Evolutionary conservation across 2,113 vertebrate genomes (phyloP), one percentile per base, ranked within the genome.

Genomic region (Paralichthys olivaceus): DNA sequence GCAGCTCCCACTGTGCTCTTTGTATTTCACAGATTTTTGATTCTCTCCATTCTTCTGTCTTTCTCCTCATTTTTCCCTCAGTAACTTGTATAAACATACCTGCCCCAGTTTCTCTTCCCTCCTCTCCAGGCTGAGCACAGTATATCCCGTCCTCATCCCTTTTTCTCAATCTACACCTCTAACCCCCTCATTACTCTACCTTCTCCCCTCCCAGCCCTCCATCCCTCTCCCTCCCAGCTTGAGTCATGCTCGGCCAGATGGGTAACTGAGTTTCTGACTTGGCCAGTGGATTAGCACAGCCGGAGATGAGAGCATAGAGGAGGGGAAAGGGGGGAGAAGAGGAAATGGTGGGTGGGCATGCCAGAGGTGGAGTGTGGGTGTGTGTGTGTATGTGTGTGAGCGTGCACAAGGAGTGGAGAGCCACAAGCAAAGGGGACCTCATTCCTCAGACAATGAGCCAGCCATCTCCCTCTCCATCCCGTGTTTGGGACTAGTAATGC

Each of bases 181-280:
- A 87, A 92, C 84, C 43, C 43, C 32, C 32, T 34, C 43, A 37
- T 80, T 85, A 85, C 81, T 84, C 84, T 67, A 81, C 74, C 75
- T 81, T 84, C 83, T 79, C 79, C 87, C 76, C 83, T 84, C 91
- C 84, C 93, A 84, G 93, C 84, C 26, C 26, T 15, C 45, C 75
- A 71, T 90, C 92, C 87, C 86, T 89, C 93, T 85, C 86, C 84
- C 87, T 90, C 91, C 85, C 92, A 93, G 90, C 94, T 89, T 77
- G 94, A 95, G 89, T 92, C 91, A 89, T 90, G 91, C 89, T 91
- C 84, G 90, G 92, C 89, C 93, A 94, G 93, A 96, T 96, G 95
- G 89, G 93, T 94, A 94, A 94, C 95, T 93, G 92, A 95, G 94
- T 95, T 94, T 94, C 86, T 93, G 94, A 90, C 86, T 87, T 79